Conservation (phyloP, 1,140 invertebrate genomes). For the Drosophila mauritiana region DNA sequence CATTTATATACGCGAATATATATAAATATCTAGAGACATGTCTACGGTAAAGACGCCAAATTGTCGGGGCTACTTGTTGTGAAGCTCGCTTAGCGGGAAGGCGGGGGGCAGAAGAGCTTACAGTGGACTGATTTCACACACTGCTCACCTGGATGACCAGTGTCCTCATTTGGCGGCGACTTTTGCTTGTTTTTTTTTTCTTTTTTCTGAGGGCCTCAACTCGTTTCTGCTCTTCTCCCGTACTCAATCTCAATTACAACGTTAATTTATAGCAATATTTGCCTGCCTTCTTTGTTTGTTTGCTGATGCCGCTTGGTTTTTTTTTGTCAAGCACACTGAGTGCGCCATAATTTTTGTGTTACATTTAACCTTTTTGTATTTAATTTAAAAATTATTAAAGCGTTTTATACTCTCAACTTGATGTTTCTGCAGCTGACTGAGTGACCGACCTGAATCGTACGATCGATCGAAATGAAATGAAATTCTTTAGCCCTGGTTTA, state of each 20-base stretch:
- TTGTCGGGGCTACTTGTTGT: conserved; percentile 52
- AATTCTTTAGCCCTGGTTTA: conserved; percentile 47
- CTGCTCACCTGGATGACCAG: conserved; percentile 1
- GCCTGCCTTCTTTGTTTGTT: conserved; percentile 25
- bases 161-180: conserved; percentile 26
- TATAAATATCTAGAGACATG: conserved; percentile 60
- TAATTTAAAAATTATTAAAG: conserved; percentile 81
- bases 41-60: conserved; percentile 61
- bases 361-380: conserved; percentile 57
- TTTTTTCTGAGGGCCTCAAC: conserved; percentile 6
- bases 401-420: conserved; percentile 70
- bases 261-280: conserved; percentile 41
- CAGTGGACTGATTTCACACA: conserved; percentile 7
- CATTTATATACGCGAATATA: conserved; percentile 69
- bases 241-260: conserved; percentile 17
- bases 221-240: conserved; percentile 17
- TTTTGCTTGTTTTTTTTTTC: background rate
- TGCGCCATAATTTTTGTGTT: conserved; percentile 61
- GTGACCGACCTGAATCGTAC: conserved; percentile 19
- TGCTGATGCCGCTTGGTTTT: conserved; percentile 23
- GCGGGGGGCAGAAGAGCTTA: conserved; percentile 2
- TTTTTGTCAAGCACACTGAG: conserved; percentile 72
- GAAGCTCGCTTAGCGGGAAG: conserved; percentile 55
- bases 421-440: conserved; percentile 49
- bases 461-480: conserved; percentile 39